Evolutionary conservation across 2,888 invertebrate species (phyloP), one percentile per base, ranked within the genome.

Genomic region (Plebejus argus): DNA sequence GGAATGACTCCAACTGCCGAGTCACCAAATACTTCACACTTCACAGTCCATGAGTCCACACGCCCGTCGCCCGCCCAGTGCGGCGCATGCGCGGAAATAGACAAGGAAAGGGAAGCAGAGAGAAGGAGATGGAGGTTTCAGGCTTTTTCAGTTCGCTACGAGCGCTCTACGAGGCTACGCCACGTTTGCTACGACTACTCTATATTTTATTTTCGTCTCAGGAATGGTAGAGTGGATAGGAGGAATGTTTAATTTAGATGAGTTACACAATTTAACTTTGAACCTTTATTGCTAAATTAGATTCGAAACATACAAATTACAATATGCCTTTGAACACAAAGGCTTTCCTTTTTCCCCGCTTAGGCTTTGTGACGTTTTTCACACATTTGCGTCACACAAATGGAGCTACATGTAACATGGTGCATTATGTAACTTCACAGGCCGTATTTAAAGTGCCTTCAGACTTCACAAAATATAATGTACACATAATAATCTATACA

Each of bases 191-290:
- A 61, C 56, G 3, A 20, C 23, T 23, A 66, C 66, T 66, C 66
- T 15, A 66, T 15, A 28, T 66, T 66, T 66, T 66, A 66, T 66
- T 66, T 66, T 66, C 66, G 66, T 33, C 66, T 66, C 28, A 66
- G 15, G 28, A 66, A 66, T 66, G 66, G 23, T 15, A 28, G 28
- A 1, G 4, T 28, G 66, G 66, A 12, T 15, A 66, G 1, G 5
- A 18, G 18, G 53, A 15, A 33, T 66, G 28, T 66, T 28, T 33
- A 18, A 66, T 23, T 61, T 15, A 33, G 15, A 28, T 33, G 28
- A 66, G 28, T 23, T 23, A 12, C 4, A 18, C 66, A 18, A 66
- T 28, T 28, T 28, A 4, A 66, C 15, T 28, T 15, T 6, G 6
- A 66, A 12, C 12, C 28, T 66, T 66, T 23, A 4, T 58, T 20